Evolutionary conservation across 2,113 vertebrate genomes (phyloP), one percentile per base, ranked within the genome.

Genomic region (Verasper variegatus): DNA sequence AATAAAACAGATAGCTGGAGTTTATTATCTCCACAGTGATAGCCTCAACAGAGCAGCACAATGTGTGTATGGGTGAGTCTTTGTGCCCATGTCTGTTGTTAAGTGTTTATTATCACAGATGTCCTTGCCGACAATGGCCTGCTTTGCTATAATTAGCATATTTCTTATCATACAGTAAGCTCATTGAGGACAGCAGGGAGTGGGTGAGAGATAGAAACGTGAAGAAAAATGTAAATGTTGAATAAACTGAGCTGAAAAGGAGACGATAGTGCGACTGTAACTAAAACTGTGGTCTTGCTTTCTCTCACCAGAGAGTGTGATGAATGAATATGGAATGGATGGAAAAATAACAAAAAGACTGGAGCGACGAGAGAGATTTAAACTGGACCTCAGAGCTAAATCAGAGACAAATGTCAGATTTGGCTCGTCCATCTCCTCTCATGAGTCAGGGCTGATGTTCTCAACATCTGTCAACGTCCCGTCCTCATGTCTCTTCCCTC

Each of bases 121-220:
- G 63, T 77, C 82, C 71, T 85, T 75, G 66, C 35, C 77, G 60
- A 21, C 69, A 9, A 17, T 76, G 68, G 23, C 70, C 61, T 65
- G 74, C 49, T 82, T 76, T 68, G 60, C 76, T 90, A 87, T 89
- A 90, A 89, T 92, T 91, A 89, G 79, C 37, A 35, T 73, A 76
- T 73, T 81, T 78, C 85, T 86, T 92, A 88, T 93, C 76, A 18
- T 60, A 77, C 52, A 71, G 70, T 20, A 0, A 64, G 66, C 75
- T 31, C 31, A 64, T 23, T 47, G 49, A 55, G 54, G 71, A 75
- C 57, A 80, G 37, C 47, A 37, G 62, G 76, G 1, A 79, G 54
- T 69, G 47, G 73, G 59, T 13, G 6, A 52, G 51, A 71, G 26
- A 65, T 20, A 66, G 11, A 68, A 27, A 61, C 9, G 18, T 26